Conservation (phyloP, 2,797 vertebrate genomes). For the Harpagifer antarcticus region DNA sequence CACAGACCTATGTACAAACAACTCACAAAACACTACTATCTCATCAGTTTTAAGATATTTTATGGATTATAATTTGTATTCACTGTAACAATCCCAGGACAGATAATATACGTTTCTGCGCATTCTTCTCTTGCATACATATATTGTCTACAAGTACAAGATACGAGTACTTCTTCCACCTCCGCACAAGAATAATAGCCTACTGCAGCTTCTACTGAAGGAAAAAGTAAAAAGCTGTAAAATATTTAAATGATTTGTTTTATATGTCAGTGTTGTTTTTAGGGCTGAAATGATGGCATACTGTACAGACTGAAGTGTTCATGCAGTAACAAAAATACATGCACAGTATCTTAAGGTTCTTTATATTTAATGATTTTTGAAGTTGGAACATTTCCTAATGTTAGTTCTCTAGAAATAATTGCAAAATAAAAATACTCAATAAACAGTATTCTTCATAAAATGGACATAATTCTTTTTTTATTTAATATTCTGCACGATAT, state of each 20-base stretch:
- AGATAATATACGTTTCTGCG: too few relatives aligned
- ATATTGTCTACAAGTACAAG: too few relatives aligned
- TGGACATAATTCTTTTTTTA: not conserved
- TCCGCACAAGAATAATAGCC: not conserved
- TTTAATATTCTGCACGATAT: conserved; percentile 16
- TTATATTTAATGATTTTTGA: conserved; percentile 1
- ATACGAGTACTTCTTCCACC: too few relatives aligned
- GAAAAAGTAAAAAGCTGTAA: not conserved
- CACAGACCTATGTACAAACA: too few relatives aligned
- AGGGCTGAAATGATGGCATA: not conserved
- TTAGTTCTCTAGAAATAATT: conserved; percentile 1
- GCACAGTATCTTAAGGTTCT: conserved; percentile 30
- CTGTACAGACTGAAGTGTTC: not conserved
- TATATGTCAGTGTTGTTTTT: not conserved
- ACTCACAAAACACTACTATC: too few relatives aligned
- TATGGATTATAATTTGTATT: too few relatives aligned
- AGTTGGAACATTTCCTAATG: not conserved
- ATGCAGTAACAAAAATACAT: conserved; percentile 14
- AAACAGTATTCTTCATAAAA: conserved; percentile 5
- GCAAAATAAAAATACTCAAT: conserved; percentile 8
- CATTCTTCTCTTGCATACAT: too few relatives aligned
- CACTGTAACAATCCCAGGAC: too few relatives aligned
- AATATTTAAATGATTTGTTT: not conserved
- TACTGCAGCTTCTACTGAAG: not conserved
- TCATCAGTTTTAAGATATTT: too few relatives aligned